Evolutionary conservation across 2,113 vertebrate genomes (phyloP).

Genomic region (Hepsetus odoe): DNA sequence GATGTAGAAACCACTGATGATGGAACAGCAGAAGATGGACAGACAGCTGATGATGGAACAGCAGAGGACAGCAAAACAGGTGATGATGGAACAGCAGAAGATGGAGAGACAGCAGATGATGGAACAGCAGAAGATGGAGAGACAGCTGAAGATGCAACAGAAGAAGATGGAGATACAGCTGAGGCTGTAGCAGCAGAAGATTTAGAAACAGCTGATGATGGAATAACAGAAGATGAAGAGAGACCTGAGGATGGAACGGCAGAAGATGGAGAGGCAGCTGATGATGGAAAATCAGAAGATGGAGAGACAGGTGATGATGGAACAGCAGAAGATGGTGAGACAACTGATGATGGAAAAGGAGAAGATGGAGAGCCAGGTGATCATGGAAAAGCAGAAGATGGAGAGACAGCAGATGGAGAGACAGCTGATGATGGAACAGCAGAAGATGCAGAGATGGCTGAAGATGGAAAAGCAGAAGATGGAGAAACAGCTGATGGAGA

Average conservation of each 20-base stretch:
- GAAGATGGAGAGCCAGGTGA: constrained; percentile 18
- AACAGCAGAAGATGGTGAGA: constrained; percentile 16
- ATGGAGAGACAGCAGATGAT: not conserved
- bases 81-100: constrained; percentile 7
- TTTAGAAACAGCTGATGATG: constrained; percentile 6
- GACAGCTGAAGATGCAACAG: not conserved
- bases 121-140: not conserved
- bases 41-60: constrained; percentile 7
- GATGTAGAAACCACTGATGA: not conserved
- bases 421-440: constrained; percentile 15
- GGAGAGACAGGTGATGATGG: constrained; percentile 37
- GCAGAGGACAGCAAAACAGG: not conserved
- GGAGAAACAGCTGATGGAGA: not conserved
- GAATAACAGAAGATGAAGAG: constrained; percentile 15
- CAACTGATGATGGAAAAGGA: constrained; percentile 18
- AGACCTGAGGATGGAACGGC: not conserved
- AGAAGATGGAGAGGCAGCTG: constrained; percentile 1
- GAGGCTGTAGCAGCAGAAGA: constrained; percentile 1
- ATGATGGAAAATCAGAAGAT: constrained; percentile 25
- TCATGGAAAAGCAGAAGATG: constrained; percentile 10
- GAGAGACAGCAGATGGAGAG: no score
- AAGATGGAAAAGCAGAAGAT: constrained; percentile 49
- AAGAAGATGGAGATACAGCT: not conserved
- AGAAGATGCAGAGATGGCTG: constrained; percentile 27
- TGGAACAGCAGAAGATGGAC: not conserved